Conservation (phyloP, 1,140 invertebrate species). For the Hyphantria cunea region DNA sequence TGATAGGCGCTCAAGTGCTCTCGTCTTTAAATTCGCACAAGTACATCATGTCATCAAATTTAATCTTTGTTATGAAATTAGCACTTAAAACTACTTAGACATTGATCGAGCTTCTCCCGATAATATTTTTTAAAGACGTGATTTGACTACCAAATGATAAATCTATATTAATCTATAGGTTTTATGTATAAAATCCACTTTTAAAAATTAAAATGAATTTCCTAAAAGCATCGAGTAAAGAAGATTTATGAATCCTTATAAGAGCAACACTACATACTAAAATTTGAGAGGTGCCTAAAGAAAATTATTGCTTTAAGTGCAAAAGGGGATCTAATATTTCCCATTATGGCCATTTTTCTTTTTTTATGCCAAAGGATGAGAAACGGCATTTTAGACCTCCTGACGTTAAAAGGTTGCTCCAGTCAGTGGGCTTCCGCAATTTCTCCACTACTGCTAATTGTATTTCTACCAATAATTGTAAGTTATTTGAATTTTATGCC, state of each 20-base stretch:
- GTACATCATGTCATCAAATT: too few species aligned
- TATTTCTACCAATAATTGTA: slow-evolving; percentile 1
- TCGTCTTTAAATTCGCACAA: too few species aligned
- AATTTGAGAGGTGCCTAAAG: slow-evolving; percentile 16
- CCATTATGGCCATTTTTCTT: slow-evolving; percentile 30
- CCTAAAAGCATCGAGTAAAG: background rate
- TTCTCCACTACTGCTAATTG: slow-evolving; percentile 12
- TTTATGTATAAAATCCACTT: too few species aligned
- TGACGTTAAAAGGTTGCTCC: slow-evolving; percentile 19
- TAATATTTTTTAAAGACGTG: too few species aligned
- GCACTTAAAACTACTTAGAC: too few species aligned
- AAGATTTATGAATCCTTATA: slow-evolving; percentile 2
- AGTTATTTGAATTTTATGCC: background rate
- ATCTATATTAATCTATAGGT: too few species aligned
- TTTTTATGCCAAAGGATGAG: slow-evolving; percentile 28
- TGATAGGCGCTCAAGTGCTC: too few species aligned
- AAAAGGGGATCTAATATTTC: slow-evolving; percentile 26
- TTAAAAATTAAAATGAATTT: background rate
- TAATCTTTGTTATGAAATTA: too few species aligned
- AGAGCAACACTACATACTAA: slow-evolving; percentile 13
- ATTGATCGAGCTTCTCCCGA: too few species aligned
- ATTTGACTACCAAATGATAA: background rate
- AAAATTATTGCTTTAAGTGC: slow-evolving; percentile 23
- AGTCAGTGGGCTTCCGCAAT: slow-evolving; percentile 22
- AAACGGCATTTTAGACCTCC: slow-evolving; percentile 21